Evolutionary conservation across 2,888 invertebrate species (phyloP).

Genomic region (Xylota sylvarum): DNA sequence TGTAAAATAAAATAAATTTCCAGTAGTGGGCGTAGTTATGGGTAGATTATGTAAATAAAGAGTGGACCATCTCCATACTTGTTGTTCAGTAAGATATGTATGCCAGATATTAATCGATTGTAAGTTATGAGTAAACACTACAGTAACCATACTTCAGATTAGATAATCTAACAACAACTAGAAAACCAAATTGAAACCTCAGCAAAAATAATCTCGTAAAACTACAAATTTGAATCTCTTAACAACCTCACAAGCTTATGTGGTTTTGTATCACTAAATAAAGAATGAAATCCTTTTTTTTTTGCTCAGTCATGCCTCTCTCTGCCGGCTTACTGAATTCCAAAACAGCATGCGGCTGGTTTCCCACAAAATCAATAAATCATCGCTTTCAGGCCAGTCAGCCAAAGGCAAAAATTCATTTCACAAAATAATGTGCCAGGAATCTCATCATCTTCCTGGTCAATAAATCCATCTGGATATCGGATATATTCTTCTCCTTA

Average conservation of each 20-base stretch:
- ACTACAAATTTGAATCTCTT: not conserved
- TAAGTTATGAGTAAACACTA: too few species aligned
- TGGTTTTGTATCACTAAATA: not conserved
- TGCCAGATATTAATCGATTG: too few species aligned
- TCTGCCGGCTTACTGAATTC: not conserved
- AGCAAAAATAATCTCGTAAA: not conserved
- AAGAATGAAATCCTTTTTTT: not conserved
- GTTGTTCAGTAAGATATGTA: too few species aligned
- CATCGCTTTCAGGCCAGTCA: slow-evolving; percentile 9
- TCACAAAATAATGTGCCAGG: slow-evolving; percentile 54
- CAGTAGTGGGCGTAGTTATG: too few species aligned
- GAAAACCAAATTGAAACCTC: not conserved
- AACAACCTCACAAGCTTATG: not conserved
- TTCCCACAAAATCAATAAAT: slow-evolving; percentile 33
- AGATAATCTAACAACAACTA: not conserved
- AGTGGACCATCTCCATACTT: too few species aligned
- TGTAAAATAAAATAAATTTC: too few species aligned
- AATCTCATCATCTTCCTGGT: slow-evolving; percentile 62
- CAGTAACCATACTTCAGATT: not conserved
- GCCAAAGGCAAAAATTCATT: slow-evolving; percentile 23
- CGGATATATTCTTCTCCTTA: slow-evolving; percentile 46
- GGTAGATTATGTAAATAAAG: too few species aligned
- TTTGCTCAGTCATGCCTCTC: not conserved
- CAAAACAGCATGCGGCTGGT: not conserved
- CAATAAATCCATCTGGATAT: slow-evolving; percentile 60